These are phyloP conservation scores for Sarcophilus harrisii DNA, from an alignment of 2,797 vertebrate species.

Conservation along the genomic window DNA sequence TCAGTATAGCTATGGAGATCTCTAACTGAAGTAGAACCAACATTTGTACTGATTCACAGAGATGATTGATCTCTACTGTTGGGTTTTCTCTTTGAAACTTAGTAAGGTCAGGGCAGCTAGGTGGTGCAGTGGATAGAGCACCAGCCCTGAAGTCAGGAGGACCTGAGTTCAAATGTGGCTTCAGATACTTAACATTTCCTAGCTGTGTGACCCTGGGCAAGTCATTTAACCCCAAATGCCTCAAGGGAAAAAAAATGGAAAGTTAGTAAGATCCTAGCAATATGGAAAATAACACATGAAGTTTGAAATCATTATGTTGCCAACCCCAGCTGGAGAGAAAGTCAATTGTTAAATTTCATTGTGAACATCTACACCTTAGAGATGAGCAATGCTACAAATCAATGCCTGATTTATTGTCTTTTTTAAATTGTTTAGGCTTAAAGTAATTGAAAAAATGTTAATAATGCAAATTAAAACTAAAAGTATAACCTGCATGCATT, in stretches of 20 bases:
- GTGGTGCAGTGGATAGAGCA: too few relatives aligned
- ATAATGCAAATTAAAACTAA: not conserved
- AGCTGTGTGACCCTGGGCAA: too few relatives aligned
- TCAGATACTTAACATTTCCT: too few relatives aligned
- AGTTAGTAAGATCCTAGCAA: too few relatives aligned
- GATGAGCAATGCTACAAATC: not conserved
- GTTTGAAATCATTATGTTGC: not conserved
- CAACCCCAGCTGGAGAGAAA: not conserved
- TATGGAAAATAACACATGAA: not conserved
- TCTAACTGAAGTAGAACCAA: slow-evolving; percentile 7
- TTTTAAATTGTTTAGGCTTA: not conserved
- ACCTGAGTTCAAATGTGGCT: too few relatives aligned
- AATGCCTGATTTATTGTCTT: not conserved
- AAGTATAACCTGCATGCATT: not conserved
- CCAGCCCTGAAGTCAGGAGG: too few relatives aligned
- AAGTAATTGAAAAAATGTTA: not conserved
- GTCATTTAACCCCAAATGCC: too few relatives aligned
- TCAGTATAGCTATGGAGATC: not conserved
- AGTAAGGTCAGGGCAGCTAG: not conserved
- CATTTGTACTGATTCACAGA: slow-evolving; percentile 4
- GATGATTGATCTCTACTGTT: slow-evolving; percentile 20
- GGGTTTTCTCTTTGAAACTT: slow-evolving; percentile 25
- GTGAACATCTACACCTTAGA: not conserved
- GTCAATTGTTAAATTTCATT: not conserved
- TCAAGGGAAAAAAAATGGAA: too few relatives aligned